Evolutionary conservation across 2,888 invertebrate species (phyloP).

Genomic region (Micropterix aruncella): DNA sequence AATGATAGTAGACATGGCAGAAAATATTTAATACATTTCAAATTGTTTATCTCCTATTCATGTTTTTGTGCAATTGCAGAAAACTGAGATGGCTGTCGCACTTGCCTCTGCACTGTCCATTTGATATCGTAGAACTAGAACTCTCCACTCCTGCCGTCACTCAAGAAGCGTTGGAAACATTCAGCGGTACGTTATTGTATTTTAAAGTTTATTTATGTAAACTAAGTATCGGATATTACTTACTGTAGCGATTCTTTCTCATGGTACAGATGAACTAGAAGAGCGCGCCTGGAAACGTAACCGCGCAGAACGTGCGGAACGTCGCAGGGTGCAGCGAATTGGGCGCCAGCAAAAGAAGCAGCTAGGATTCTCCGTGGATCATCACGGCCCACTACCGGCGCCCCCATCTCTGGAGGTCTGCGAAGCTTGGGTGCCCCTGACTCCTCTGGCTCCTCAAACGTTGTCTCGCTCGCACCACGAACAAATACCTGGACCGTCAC

Average conservation of each 20-base stretch:
- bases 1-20: too few species aligned
- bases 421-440: conserved; percentile 16
- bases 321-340: conserved; percentile 63
- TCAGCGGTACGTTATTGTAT: conserved; percentile 62
- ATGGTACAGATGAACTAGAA: conserved; percentile 57
- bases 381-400: conserved; percentile 44
- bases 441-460: not conserved
- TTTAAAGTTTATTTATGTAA: too few species aligned
- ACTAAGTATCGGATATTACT: conserved; percentile 1
- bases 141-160: conserved; percentile 60
- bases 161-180: conserved; percentile 48
- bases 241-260: not conserved
- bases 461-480: not conserved
- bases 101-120: conserved; percentile 80
- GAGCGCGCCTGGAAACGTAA: conserved; percentile 54
- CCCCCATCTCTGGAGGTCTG: conserved; percentile 23
- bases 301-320: conserved; percentile 62
- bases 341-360: conserved; percentile 55
- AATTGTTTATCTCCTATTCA: too few species aligned
- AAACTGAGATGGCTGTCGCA: conserved; percentile 63
- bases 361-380: conserved; percentile 49
- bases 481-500: not conserved
- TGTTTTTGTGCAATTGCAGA: conserved; percentile 4
- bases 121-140: conserved; percentile 80
- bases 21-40: too few species aligned